Base-by-base conservation (phyloP, 2,797 vertebrate species). In the Cyprinodon diabolis region DNA sequence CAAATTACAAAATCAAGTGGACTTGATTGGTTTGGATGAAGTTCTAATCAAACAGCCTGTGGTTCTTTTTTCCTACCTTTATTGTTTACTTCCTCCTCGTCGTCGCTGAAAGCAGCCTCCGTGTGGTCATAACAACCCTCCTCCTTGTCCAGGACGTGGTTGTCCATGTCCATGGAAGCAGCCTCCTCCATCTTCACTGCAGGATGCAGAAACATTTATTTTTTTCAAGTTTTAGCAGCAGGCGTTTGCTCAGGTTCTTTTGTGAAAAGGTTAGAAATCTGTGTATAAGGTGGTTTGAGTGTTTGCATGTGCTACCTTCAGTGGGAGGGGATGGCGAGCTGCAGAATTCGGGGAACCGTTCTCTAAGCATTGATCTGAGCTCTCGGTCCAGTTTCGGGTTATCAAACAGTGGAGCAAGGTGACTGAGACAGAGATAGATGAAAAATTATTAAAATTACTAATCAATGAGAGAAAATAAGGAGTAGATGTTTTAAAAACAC, bases 311-410 rank as follows among this genome's bases (percentile, higher is more conserved):
- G 48, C 47, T 79, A 98, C 97, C 97, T 96, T 99, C 97, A 6
- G 97, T 96, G 1, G 97, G 97, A 0, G 97, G 96, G 0, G 97
- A 98, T 1, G 97, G 97, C 0, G 97, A 96, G 72, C 96, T 97
- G 92, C 97, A 99, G 93, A 99, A 99, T 84, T 99, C 98, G 0
- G 98, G 97, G 86, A 99, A 99, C 35, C 98, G 96, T 83, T 99
- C 98, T 87, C 97, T 91, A 68, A 99, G 91, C 97, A 99, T 99
- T 1, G 98, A 96, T 0, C 98, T 94, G 23, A 99, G 94, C 87
- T 99, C 98, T 45, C 97, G 95, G 91, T 99, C 98, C 95, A 99
- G 84, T 48, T 99, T 99, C 58, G 98, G 98, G 80, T 99, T 99
- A 91, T 99, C 97, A 0, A 99, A 99, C n/a, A 99, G 92, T 0